phyloP scores from a whole-genome alignment of 1,140 invertebrate species.

The Pseudomyrmex gracilis region DNA sequence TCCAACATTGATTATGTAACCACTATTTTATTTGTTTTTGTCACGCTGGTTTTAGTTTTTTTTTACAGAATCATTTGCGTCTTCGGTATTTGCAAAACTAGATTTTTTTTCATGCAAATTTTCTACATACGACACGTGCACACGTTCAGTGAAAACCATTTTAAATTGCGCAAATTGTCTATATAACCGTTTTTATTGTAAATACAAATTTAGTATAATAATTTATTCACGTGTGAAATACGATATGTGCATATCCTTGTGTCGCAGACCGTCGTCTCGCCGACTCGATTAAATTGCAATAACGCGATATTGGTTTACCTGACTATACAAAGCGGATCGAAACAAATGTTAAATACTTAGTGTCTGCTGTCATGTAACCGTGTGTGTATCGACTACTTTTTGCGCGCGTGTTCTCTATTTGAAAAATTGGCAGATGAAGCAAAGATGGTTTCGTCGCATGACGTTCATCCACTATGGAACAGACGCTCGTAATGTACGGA shows the following conservation, averaged over 20 bases:
- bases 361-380: not conserved
- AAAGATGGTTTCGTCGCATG: not conserved
- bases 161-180: constrained; percentile 1
- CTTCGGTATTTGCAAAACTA: not conserved
- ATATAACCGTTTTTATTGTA: constrained; percentile 19
- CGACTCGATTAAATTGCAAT: constrained; percentile 56
- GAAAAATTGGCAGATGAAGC: not conserved
- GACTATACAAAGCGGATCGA: not conserved
- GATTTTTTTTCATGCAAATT: constrained; percentile 29
- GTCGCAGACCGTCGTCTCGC: not conserved
- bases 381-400: not conserved
- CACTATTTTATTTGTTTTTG: not conserved
- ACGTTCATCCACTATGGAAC: not conserved
- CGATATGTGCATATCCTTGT: constrained; percentile 42
- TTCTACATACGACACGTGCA: not conserved
- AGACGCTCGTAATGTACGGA: not conserved
- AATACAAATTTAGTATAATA: constrained; percentile 52
- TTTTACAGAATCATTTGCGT: constrained; percentile 14
- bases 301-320: constrained; percentile 30
- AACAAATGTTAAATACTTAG: constrained; percentile 63
- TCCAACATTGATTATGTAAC: too few species aligned
- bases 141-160: not conserved
- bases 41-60: not conserved
- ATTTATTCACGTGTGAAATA: constrained; percentile 10
- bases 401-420: not conserved